A percentile compares a stretch with the other conserved stretches of the same genome.
Conservation (phyloP, 2,113 vertebrate genomes). For the Burhinus oedicnemus region DNA sequence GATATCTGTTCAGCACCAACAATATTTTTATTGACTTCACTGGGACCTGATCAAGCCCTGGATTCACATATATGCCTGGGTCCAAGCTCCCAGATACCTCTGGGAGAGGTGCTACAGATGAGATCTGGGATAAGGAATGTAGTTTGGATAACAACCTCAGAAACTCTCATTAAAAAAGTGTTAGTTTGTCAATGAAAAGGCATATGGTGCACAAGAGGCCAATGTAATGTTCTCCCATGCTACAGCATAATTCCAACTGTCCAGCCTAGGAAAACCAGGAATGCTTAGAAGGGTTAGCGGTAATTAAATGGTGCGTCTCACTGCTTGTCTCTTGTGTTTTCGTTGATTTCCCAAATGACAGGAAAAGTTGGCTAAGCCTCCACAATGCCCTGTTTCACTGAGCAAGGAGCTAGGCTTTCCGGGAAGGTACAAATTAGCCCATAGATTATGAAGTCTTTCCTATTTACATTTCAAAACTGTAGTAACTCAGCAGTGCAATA, state of each 20-base stretch:
- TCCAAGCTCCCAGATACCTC: not conserved
- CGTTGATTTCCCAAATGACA: slow-evolving; percentile 16
- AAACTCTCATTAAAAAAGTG: slow-evolving; percentile 33
- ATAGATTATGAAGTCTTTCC: not conserved
- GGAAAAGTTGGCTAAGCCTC: not conserved
- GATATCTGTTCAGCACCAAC: not conserved
- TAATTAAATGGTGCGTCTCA: not conserved
- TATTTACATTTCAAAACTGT: not conserved
- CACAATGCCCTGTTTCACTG: not conserved
- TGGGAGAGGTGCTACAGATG: slow-evolving; percentile 19
- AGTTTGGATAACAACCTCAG: slow-evolving; percentile 15
- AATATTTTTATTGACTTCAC: slow-evolving; percentile 15
- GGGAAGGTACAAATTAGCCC: slow-evolving; percentile 22
- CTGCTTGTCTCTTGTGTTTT: not conserved
- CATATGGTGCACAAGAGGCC: not conserved
- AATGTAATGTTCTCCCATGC: not conserved
- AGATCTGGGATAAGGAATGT: slow-evolving; percentile 28
- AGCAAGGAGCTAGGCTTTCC: slow-evolving; percentile 1
- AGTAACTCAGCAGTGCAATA: not conserved
- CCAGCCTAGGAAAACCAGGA: not conserved
- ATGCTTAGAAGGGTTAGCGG: not conserved
- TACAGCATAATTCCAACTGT: not conserved
- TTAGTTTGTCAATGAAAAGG: slow-evolving; percentile 44
- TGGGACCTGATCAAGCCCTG: not conserved
- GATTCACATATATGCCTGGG: not conserved